A percentile compares a stretch with the other conserved stretches of the same genome.
Conservation (phyloP, 37 sponge, comb jelly and placozoan species). For the Chondrosia reniformis region DNA sequence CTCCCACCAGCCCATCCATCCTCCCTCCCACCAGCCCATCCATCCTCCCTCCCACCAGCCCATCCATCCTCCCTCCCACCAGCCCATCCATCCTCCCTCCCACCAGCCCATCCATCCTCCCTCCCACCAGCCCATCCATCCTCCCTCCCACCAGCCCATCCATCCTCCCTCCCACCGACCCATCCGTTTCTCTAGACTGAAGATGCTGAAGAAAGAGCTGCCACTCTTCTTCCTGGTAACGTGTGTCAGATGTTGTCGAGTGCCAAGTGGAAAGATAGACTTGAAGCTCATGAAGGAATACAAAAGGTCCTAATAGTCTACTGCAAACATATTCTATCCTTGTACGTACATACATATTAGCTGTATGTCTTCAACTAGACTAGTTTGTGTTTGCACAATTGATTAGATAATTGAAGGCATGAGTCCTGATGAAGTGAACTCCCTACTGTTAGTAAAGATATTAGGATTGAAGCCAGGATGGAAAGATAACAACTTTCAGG, state of each 20-base stretch:
- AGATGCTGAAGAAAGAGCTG: conserved; percentile 74
- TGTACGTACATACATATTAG: too few relatives aligned
- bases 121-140: too few relatives aligned
- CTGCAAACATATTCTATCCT: background rate
- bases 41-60: too few relatives aligned
- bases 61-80: too few relatives aligned
- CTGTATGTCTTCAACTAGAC: background rate
- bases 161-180: too few relatives aligned
- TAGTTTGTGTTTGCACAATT: background rate
- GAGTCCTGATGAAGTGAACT: conserved; percentile 53
- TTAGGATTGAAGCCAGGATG: conserved; percentile 88
- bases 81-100: too few relatives aligned
- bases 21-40: too few relatives aligned
- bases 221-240: conserved; percentile 38
- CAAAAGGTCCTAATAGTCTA: conserved; percentile 31
- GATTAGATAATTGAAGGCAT: conserved; percentile 53
- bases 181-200: conserved; percentile 36
- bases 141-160: too few relatives aligned
- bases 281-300: conserved; percentile 63
- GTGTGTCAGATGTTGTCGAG: conserved; percentile 46
- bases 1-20: too few relatives aligned
- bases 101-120: too few relatives aligned
- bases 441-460: conserved; percentile 70
- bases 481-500: conserved; percentile 92
- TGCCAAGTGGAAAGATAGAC: conserved; percentile 80